Evolutionary conservation across 2,113 vertebrate genomes (phyloP).

Genomic region (Rhea pennata): DNA sequence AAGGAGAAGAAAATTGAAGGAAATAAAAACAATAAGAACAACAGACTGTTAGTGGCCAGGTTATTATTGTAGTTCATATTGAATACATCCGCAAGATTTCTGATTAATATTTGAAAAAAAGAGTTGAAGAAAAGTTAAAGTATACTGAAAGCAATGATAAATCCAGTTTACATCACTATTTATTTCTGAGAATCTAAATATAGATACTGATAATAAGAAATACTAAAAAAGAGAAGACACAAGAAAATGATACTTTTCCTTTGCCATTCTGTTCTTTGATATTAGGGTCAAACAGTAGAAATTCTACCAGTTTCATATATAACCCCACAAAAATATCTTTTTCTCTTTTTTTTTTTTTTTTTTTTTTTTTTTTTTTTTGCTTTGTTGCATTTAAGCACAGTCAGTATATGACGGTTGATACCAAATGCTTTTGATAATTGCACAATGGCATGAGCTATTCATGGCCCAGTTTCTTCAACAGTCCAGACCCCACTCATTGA

Average conservation of each 20-base stretch:
- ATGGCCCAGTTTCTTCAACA: not conserved
- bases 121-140: not conserved
- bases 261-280: not conserved
- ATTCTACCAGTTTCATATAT: not conserved
- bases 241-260: not conserved
- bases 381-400: not conserved
- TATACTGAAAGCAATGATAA: not conserved
- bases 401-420: not conserved
- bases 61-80: not conserved
- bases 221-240: not conserved
- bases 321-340: not conserved
- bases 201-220: not conserved
- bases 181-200: not conserved
- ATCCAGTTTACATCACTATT: not conserved
- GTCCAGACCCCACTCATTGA: not conserved
- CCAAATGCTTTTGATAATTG: not conserved
- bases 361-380: not conserved
- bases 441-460: not conserved
- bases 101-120: not conserved
- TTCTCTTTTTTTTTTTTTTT: fast-evolving
- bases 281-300: not conserved
- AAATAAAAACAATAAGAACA: not conserved
- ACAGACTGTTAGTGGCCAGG: not conserved
- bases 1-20: not conserved
- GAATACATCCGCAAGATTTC: not conserved